A percentile compares a stretch with the other conserved stretches of the same genome.
Evolutionary conservation across 2,888 invertebrate species (phyloP).

Genomic region (Morpho helenor): DNA sequence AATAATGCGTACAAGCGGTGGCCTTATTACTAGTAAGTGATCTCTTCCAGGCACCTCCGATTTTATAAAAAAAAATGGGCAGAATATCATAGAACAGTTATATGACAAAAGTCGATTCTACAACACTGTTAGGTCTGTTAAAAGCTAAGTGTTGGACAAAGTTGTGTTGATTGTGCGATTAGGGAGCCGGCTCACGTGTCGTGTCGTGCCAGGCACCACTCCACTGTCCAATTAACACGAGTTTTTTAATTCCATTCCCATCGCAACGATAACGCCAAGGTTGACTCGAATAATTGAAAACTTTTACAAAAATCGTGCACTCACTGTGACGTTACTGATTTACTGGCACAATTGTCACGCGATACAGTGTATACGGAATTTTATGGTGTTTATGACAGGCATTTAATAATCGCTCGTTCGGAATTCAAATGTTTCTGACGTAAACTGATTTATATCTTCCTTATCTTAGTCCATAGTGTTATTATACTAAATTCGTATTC

Average conservation of each 20-base stretch:
- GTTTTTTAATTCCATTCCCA: conserved; percentile 26
- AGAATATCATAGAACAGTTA: no score
- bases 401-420: no score
- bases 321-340: conserved; percentile 18
- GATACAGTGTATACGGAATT: not conserved
- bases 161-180: conserved; percentile 57
- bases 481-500: no score
- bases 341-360: conserved; percentile 17
- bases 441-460: no score
- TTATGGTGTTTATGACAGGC: no score
- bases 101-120: conserved; percentile 16
- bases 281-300: conserved; percentile 25
- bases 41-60: no score
- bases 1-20: no score
- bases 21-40: no score
- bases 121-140: conserved; percentile 21
- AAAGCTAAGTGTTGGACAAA: conserved; percentile 41
- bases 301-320: conserved; percentile 21
- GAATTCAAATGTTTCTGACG: no score
- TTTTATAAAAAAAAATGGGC: no score
- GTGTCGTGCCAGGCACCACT: conserved; percentile 51
- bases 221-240: conserved; percentile 47
- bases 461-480: no score
- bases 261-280: conserved; percentile 19
- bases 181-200: conserved; percentile 37